Conservation (phyloP, 2,113 vertebrate genomes). For the Phalacrocorax brasilianus region DNA sequence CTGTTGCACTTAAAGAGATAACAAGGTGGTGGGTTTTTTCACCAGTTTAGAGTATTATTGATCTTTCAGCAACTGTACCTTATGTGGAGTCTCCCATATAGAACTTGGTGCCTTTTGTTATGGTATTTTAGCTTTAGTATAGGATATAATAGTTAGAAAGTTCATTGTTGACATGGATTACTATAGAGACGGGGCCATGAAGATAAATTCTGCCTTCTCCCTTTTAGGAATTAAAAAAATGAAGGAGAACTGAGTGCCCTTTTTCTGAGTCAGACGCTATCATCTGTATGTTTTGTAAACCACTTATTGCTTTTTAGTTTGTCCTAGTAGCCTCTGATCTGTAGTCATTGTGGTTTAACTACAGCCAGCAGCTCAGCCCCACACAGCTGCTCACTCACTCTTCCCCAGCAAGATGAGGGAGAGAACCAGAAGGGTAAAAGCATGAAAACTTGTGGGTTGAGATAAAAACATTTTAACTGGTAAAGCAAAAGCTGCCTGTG, state of each 20-base stretch:
- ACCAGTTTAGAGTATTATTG: not conserved
- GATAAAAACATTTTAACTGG: not conserved
- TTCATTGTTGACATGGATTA: not conserved
- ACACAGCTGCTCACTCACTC: not conserved
- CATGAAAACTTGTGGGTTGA: rapidly evolving
- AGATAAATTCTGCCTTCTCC: not conserved
- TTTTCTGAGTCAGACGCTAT: not conserved
- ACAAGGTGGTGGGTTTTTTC: not conserved
- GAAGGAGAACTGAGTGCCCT: not conserved
- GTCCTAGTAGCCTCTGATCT: not conserved
- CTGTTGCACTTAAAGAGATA: not conserved
- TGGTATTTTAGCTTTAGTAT: not conserved
- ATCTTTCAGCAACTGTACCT: not conserved
- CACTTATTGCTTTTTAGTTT: not conserved
- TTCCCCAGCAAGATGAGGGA: not conserved
- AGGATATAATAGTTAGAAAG: not conserved
- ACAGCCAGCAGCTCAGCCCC: not conserved
- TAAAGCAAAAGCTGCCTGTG: not conserved
- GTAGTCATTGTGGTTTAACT: not conserved
- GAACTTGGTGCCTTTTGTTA: not conserved
- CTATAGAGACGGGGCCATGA: not conserved
- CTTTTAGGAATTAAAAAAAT: not conserved
- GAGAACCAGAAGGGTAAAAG: not conserved
- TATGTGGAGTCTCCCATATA: not conserved
- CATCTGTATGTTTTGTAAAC: not conserved